Base-by-base conservation (phyloP, 2,113 vertebrate species). In the Atractosteus spatula region DNA sequence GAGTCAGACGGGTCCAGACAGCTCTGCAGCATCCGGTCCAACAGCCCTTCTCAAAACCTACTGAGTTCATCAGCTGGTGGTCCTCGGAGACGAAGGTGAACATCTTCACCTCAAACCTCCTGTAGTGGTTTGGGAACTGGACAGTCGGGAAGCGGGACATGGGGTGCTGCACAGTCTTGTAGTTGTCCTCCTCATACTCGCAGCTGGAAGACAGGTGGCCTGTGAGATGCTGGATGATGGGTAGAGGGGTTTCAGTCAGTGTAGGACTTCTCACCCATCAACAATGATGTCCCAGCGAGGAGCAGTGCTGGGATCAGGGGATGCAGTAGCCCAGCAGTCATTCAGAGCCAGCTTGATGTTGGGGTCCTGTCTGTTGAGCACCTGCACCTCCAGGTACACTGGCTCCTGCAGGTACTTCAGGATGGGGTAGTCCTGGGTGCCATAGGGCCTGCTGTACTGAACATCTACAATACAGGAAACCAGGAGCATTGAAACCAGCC, bases 51-150 rank as follows among this genome's bases (percentile, higher is more conserved):
- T 65, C 63, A 0, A 66, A 0, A 0, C 90, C 68, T 78, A 92
- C 91, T 67, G 89, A 76, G 51, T 78, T 81, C 16, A 84, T 75
- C 3, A 83, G 61, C 1, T 51, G 71, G 65, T 73, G 78, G 0
- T 54, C 74, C 56, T 70, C 78, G 0, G 84, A 82, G 0, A 85
- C 68, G 64, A 93, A 94, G 13, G 88, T 83, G 82, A 93, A 94
- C 6, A 90, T 82, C 79, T 91, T 93, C 65, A 93, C 89, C 29
- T 93, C 90, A 77, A 93, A 89, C 59, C 92, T 86, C 41, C 83
- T 89, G 7, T 86, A 87, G 66, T 91, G 90, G 68, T 75, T 75
- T 0, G 88, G 78, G 17, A 84, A 81, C 51, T 80, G 77, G 68
- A 87, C 69, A 0, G 79, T 74, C 16, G 10, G 43, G 17, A 69